phyloP scores from a whole-genome alignment of 2,888 invertebrate species.

The Rotaria socialis region DNA sequence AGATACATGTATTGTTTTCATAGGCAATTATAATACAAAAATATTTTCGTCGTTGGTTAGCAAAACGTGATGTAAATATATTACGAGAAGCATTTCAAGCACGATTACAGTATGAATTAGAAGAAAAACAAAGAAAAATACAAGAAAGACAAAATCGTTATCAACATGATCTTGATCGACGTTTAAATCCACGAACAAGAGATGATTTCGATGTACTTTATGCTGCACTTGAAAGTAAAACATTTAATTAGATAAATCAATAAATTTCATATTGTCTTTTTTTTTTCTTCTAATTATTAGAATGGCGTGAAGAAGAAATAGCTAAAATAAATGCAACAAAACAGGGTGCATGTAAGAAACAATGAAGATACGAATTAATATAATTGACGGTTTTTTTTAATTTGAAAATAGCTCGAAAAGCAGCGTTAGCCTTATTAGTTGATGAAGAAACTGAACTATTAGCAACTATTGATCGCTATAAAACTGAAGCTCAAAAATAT shows the following conservation, averaged over 20 bases:
- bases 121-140: conserved; percentile 54
- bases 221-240: conserved; percentile 57
- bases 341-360: conserved; percentile 51
- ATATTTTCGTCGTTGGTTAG: conserved; percentile 59
- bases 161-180: conserved; percentile 56
- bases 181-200: conserved; percentile 59
- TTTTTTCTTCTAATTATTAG: conserved; percentile 48
- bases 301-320: conserved; percentile 58
- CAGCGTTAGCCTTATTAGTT: conserved; percentile 59
- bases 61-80: conserved; percentile 55
- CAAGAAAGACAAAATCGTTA: conserved; percentile 58
- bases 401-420: conserved; percentile 54
- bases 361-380: background rate
- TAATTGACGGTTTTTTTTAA: background rate
- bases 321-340: conserved; percentile 55
- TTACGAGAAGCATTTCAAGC: conserved; percentile 54
- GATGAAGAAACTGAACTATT: conserved; percentile 60
- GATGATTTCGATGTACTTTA: conserved; percentile 60
- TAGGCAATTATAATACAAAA: conserved; percentile 55
- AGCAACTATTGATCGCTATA: conserved; percentile 59
- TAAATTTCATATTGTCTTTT: background rate
- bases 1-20: conserved; percentile 50
- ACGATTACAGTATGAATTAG: conserved; percentile 57
- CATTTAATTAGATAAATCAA: background rate
- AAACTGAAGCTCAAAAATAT: conserved; percentile 54